Percentiles rank a stretch among this genome's conserved stretches.
Evolutionary conservation across 2,113 vertebrate genomes (phyloP).

Genomic region (Oncorhynchus gorbuscha): DNA sequence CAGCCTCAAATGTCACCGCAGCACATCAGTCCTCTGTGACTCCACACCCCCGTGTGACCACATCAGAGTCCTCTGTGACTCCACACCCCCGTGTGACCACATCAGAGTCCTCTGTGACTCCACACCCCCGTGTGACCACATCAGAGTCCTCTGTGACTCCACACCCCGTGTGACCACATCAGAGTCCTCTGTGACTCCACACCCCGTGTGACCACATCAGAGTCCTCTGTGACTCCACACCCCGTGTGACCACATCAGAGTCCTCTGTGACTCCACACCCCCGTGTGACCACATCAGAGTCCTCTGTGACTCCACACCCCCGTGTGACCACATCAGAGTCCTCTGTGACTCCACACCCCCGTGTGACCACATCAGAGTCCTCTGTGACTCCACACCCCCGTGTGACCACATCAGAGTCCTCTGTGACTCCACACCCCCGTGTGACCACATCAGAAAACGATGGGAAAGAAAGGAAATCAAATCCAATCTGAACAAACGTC

Average conservation of each 20-base stretch:
- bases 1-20: slow-evolving; percentile 38
- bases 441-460: slow-evolving; percentile 8
- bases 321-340: slow-evolving; percentile 15
- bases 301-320: slow-evolving; percentile 25
- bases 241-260: slow-evolving; percentile 11
- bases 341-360: slow-evolving; percentile 28
- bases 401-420: slow-evolving; percentile 15
- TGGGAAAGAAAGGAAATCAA: slow-evolving; percentile 1
- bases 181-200: slow-evolving; percentile 28
- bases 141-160: slow-evolving; percentile 24
- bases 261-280: slow-evolving; percentile 26
- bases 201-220: slow-evolving; percentile 11
- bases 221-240: slow-evolving; percentile 28
- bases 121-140: slow-evolving; percentile 18
- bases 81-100: slow-evolving; percentile 19
- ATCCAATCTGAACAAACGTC: background rate
- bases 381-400: slow-evolving; percentile 24
- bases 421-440: too few relatives aligned
- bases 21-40: slow-evolving; percentile 21
- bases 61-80: slow-evolving; percentile 24
- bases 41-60: slow-evolving; percentile 24
- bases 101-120: slow-evolving; percentile 25
- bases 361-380: slow-evolving; percentile 17
- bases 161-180: slow-evolving; percentile 15
- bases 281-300: slow-evolving; percentile 16